Conservation (phyloP, 2,888 invertebrate species). For the Eulithis testata region DNA sequence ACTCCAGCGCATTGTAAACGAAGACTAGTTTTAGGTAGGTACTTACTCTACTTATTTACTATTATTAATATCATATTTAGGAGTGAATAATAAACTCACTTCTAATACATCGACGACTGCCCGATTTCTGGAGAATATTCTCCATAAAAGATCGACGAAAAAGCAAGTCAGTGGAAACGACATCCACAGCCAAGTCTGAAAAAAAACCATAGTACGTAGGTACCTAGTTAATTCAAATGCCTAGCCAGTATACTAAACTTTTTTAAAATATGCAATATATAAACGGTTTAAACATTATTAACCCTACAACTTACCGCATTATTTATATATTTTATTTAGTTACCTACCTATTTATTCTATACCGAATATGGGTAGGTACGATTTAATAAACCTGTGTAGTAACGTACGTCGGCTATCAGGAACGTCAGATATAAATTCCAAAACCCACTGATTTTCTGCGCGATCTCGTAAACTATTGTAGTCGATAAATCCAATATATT, state of each 20-base stretch:
- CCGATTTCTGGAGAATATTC: constrained; percentile 70
- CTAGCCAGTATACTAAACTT: too few species aligned
- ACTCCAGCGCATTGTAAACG: constrained; percentile 8
- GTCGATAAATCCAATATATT: constrained; percentile 6
- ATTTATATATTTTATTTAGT: too few species aligned
- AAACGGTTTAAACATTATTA: too few species aligned
- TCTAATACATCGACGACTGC: constrained; percentile 64
- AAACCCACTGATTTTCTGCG: neutral
- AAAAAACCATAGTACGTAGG: constrained; percentile 34
- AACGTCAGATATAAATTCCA: neutral
- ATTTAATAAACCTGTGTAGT: too few species aligned
- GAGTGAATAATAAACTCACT: constrained; percentile 53
- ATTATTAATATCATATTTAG: too few species aligned
- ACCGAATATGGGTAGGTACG: too few species aligned
- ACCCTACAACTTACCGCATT: too few species aligned
- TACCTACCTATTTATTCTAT: too few species aligned
- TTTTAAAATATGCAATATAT: too few species aligned
- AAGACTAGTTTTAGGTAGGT: too few species aligned
- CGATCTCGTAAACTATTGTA: constrained; percentile 1
- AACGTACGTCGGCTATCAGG: too few species aligned
- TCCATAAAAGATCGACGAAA: constrained; percentile 70
- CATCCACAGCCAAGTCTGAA: constrained; percentile 79
- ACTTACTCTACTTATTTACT: neutral
- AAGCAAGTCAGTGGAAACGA: constrained; percentile 67
- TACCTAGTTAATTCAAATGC: too few species aligned